These are phyloP conservation scores for Pterostichus niger DNA, from an alignment of 2,888 invertebrate species.

Conservation along the genomic window DNA sequence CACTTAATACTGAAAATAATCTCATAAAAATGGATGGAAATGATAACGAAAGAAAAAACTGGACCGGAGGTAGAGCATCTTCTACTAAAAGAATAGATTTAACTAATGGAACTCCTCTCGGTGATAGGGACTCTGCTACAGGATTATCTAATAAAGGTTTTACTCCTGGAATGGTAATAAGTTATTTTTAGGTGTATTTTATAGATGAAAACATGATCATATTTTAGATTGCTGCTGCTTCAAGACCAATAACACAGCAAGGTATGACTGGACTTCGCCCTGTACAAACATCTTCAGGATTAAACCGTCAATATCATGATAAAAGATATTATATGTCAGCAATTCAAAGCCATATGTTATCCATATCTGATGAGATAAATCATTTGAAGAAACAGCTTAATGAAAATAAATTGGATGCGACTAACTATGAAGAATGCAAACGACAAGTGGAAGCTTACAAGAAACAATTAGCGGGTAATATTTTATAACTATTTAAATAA, in stretches of 20 bases:
- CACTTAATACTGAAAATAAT: not conserved
- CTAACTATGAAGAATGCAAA: conserved; percentile 66
- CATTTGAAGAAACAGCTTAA: conserved; percentile 66
- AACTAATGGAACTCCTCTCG: not conserved
- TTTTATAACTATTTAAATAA: not conserved
- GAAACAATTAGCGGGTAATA: conserved; percentile 61
- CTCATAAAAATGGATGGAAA: conserved; percentile 43
- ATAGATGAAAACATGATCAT: not conserved
- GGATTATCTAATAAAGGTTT: conserved; percentile 54
- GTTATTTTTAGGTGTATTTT: not conserved
- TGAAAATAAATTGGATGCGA: conserved; percentile 66
- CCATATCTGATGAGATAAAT: conserved; percentile 68
- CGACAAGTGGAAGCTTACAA: conserved; percentile 67
- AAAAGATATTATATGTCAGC: conserved; percentile 68
- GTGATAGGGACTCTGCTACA: conserved; percentile 1
- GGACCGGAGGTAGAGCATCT: conserved; percentile 48
- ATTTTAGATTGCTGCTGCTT: conserved; percentile 68
- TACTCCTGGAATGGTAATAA: conserved; percentile 58
- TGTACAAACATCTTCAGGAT: conserved; percentile 69
- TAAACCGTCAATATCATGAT: conserved; percentile 70
- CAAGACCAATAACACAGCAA: conserved; percentile 72
- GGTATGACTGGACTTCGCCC: conserved; percentile 69
- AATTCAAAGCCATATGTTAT: conserved; percentile 69
- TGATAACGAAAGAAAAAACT: conserved; percentile 50
- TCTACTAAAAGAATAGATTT: conserved; percentile 53